Evolutionary conservation across 2,113 vertebrate genomes (phyloP).

Genomic region (Xiphorhynchus elegans): DNA sequence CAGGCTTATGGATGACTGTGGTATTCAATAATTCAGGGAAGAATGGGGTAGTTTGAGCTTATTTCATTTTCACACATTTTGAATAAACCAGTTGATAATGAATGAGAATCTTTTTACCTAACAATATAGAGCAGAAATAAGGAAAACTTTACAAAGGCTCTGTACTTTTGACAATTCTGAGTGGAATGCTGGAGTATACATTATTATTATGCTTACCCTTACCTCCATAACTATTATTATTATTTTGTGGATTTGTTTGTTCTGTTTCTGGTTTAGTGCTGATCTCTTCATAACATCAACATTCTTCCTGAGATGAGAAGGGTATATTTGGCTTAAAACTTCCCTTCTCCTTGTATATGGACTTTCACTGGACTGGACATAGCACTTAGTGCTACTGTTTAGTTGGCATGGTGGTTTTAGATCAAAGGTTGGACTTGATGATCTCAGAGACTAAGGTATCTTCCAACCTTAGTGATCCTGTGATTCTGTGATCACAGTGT

Average conservation of each 20-base stretch:
- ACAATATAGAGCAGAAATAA: not conserved
- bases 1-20: not conserved
- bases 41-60: not conserved
- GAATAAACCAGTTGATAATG: not conserved
- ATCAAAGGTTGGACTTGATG: not conserved
- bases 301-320: not conserved
- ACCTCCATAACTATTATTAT: not conserved
- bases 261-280: not conserved
- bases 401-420: not conserved
- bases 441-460: not conserved
- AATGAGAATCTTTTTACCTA: not conserved
- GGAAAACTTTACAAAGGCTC: not conserved
- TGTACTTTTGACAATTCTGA: not conserved
- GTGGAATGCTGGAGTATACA: not conserved
- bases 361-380: not conserved
- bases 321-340: not conserved
- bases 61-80: not conserved
- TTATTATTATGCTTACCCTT: not conserved
- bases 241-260: not conserved
- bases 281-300: not conserved
- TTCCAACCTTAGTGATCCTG: not conserved
- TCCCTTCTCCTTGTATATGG: not conserved
- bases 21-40: not conserved
- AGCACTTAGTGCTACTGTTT: not conserved
- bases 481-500: not conserved